Evolutionary conservation across 2,797 vertebrate species (phyloP), one percentile per base, ranked within the genome.

Genomic region (Pipistrellus pipistrellus): DNA sequence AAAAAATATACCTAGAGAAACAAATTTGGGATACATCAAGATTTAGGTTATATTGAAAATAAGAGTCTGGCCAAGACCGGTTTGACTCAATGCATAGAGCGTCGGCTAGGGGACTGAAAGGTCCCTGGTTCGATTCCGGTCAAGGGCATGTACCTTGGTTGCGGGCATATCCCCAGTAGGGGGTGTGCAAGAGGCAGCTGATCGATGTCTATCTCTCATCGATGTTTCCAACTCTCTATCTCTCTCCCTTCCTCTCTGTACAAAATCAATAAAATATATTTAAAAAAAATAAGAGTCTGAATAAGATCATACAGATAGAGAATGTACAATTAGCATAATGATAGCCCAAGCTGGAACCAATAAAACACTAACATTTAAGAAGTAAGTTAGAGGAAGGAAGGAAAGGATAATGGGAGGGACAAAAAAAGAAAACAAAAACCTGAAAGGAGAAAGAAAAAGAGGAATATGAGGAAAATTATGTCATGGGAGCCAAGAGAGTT

Each of bases 321-420:
- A 81, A 23, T 73, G 21, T 25, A 80, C 0, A 51, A 35, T 85
- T 48, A 77, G 32, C 69, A 81, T 8, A 57, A 27, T 32, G 15
- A 35, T 25, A 71, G 53, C 25, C 30, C 85, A 90, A 71, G 30
- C 71, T 12, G 23, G 23, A 94, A 87, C 5, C 25, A 89, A 94
- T 6, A 76, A 23, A 91, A 69, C n/a, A 88, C 41, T 64, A 80
- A 88, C n/a, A 88, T 57, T 62, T 76, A 96, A 85, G 6, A 6
- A 2, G 8, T 27, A 71, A 8, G 20, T 68, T 82, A 14, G 83
- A 73, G 55, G 25, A 64, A 57, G 10, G 30, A 41, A 71, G 13
- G 25, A 46, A 21, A 2, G 11, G 44, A 53, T 32, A 15, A 72
- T 48, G 23, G 12, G 8, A 44, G 2, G 30, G 6, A 66, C 4